Base-by-base conservation (phyloP, 1,140 invertebrate genomes). In the Arctopsyche grandis region DNA sequence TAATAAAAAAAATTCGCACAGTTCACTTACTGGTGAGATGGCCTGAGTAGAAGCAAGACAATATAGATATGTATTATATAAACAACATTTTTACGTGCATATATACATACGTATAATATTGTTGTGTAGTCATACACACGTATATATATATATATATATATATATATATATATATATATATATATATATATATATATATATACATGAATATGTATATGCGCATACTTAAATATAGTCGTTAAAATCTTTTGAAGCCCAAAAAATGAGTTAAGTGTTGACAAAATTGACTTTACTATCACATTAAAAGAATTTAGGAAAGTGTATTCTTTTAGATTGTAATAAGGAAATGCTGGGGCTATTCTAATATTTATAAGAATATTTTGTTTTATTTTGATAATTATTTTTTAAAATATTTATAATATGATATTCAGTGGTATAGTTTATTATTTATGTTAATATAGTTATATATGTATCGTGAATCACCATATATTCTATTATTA, bases 31-130 rank as follows among this genome's bases (percentile, higher is more conserved):
- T 26, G 48, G 43, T 60, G 58, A 81, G 44, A 58, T 38, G 77
- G 74, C 80, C 78, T 79, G 80, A 79, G 69, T 81, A 81, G 78
- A 79, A 81, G 78, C 80, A 78, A 81, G 80, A 81, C 80, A 81
- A 81, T 81, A 81, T 81, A 81, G 77, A 79, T 56, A 81, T 71
- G 78, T 80, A 80, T 73, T 73, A 52, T 75, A 75, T 79, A 79
- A 80, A 60, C 56, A 60, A 60, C 56, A 16, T 38, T 38, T 38
- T 60, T 60, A 66, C 24, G 26, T 66, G 24, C 63, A 66, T 66
- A 66, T 66, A 66, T 66, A 66, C 63, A 66, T 66, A 66, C 1
- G 29, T 38, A 7, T 38, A 38, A 38, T 38, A 38, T 38, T 38
- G 29, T 38, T 7, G 7, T 38, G 29, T 14, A 52, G 10, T 52